Conservation (phyloP, 2,113 vertebrate genomes). For the Danionella cerebrum region DNA sequence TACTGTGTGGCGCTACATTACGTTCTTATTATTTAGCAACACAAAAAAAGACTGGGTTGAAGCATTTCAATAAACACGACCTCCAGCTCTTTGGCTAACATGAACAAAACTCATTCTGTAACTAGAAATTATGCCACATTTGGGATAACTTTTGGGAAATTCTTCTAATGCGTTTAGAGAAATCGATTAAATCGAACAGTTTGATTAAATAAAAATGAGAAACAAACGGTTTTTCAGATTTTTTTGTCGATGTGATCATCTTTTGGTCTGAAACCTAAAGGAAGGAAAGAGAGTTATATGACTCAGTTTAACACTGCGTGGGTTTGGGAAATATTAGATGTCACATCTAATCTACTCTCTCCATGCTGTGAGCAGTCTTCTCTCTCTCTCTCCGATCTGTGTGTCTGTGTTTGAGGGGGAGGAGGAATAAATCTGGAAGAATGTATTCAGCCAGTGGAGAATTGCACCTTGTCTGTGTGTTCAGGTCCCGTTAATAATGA, state of each 20-base stretch:
- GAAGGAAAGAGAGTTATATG: slow-evolving; percentile 3
- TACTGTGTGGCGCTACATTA: too few species aligned
- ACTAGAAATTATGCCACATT: too few species aligned
- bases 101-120: too few species aligned
- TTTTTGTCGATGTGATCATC: not conserved
- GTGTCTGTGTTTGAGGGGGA: slow-evolving; percentile 1
- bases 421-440: slow-evolving; percentile 20
- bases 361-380: not conserved
- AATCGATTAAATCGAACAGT: too few species aligned
- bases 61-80: too few species aligned
- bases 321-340: slow-evolving; percentile 25
- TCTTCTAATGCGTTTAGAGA: too few species aligned
- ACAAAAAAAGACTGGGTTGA: too few species aligned
- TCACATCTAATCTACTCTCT: slow-evolving; percentile 26
- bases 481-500: slow-evolving; percentile 19
- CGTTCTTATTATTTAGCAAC: too few species aligned
- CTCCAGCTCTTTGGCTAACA: too few species aligned
- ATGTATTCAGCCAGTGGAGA: not conserved
- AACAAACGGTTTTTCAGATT: too few species aligned
- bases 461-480: not conserved
- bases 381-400: not conserved
- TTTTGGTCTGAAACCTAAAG: slow-evolving; percentile 4
- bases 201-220: too few species aligned
- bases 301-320: slow-evolving; percentile 9
- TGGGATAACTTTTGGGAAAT: too few species aligned